Conservation (phyloP, 92 coral and sea anemone species). For the Porites evermanni region DNA sequence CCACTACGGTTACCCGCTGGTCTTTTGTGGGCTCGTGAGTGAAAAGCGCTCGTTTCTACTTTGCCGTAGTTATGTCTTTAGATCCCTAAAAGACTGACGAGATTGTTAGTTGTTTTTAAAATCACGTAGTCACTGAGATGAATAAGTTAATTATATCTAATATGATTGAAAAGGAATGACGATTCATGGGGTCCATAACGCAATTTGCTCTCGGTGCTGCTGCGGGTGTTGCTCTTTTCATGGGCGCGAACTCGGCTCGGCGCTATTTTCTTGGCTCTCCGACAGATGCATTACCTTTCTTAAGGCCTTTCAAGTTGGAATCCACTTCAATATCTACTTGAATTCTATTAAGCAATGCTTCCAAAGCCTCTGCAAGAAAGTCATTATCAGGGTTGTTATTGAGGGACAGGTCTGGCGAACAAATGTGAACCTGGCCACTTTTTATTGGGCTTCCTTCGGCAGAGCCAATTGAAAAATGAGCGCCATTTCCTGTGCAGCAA, state of each 20-base stretch:
- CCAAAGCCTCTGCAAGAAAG: constrained; percentile 74
- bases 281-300: constrained; percentile 70
- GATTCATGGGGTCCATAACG: constrained; percentile 75
- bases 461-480: no score
- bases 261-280: constrained; percentile 36
- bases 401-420: no score
- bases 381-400: neutral
- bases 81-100: neutral
- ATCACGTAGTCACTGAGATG: neutral
- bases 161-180: neutral
- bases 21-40: constrained; percentile 41
- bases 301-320: constrained; percentile 77
- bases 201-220: constrained; percentile 96
- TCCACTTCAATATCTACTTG: constrained; percentile 98
- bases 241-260: constrained; percentile 72
- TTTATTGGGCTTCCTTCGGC: no score
- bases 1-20: constrained; percentile 41
- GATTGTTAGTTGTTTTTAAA: neutral
- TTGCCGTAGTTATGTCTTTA: neutral
- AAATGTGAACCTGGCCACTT: no score
- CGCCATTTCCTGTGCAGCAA: no score
- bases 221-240: constrained; percentile 89
- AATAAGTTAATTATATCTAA: neutral
- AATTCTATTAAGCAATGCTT: constrained; percentile 82
- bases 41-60: no score